These are phyloP conservation scores for Otolemur crassicaudatus DNA, from an alignment of 2,797 vertebrate genomes.

Conservation along the genomic window DNA sequence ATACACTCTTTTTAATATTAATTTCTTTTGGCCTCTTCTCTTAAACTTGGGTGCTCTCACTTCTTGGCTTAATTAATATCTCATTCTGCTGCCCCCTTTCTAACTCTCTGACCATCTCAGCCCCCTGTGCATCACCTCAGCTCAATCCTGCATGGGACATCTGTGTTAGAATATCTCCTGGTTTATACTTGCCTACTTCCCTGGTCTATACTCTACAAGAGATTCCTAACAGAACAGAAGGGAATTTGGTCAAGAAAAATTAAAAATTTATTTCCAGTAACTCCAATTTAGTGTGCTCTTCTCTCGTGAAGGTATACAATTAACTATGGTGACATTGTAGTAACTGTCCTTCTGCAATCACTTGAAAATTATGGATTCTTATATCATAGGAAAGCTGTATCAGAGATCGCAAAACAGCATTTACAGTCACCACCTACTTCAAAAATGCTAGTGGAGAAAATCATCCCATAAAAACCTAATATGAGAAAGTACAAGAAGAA, in stretches of 20 bases:
- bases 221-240: background rate
- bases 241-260: constrained; percentile 3
- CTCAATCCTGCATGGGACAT: background rate
- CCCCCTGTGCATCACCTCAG: background rate
- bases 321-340: background rate
- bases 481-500: background rate
- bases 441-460: constrained; percentile 8
- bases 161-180: background rate
- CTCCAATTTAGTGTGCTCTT: constrained; percentile 3
- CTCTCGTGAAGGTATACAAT: background rate
- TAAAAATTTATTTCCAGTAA: background rate
- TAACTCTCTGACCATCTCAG: background rate
- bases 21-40: constrained; percentile 37
- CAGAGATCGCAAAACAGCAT: constrained; percentile 9
- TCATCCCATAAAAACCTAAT: background rate
- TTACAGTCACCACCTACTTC: background rate
- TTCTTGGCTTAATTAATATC: constrained; percentile 53
- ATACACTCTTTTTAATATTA: constrained; percentile 19
- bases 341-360: background rate
- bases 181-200: background rate
- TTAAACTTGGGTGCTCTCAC: constrained; percentile 14
- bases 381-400: background rate
- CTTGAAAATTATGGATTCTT: constrained; percentile 20
- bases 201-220: background rate
- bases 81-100: background rate